phyloP scores from a whole-genome alignment of 1,140 invertebrate genomes.

The Lepidostoma basale region DNA sequence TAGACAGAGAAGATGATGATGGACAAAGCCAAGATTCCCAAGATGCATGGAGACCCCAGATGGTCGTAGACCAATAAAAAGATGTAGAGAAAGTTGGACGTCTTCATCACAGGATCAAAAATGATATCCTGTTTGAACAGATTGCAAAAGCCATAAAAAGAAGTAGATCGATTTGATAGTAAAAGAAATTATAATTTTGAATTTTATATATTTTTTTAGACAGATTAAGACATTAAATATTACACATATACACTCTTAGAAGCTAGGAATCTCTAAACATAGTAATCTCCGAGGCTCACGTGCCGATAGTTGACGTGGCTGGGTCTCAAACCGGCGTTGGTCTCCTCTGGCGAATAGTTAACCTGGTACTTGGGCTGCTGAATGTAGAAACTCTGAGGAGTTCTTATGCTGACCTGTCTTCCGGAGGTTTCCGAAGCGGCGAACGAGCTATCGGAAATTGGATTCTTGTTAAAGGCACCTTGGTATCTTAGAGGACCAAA shows the following conservation, averaged over 20 bases:
- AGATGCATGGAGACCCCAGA: too few species aligned
- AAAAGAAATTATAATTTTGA: constrained; percentile 2
- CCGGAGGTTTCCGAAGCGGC: constrained; percentile 48
- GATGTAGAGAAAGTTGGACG: too few species aligned
- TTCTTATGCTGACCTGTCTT: constrained; percentile 54
- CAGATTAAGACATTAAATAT: constrained; percentile 27
- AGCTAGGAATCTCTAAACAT: constrained; percentile 11
- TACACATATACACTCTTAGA: constrained; percentile 26
- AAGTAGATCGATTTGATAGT: too few species aligned
- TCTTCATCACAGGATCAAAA: too few species aligned
- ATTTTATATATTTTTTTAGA: constrained; percentile 25
- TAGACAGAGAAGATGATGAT: too few species aligned
- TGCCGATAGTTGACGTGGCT: constrained; percentile 40
- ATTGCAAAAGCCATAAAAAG: too few species aligned
- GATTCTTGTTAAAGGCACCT: constrained; percentile 25
- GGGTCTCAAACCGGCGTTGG: constrained; percentile 37
- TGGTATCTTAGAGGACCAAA: constrained; percentile 43
- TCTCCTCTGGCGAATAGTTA: constrained; percentile 37
- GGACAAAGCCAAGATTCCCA: too few species aligned
- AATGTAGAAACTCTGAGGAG: constrained; percentile 55
- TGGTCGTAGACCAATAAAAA: too few species aligned
- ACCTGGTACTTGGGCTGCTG: constrained; percentile 47
- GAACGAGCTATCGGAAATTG: constrained; percentile 13
- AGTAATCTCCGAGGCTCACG: constrained; percentile 38
- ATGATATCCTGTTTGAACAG: too few species aligned